Evolutionary conservation across 2,797 vertebrate species (phyloP).

Genomic region (Tarsius wallacei): DNA sequence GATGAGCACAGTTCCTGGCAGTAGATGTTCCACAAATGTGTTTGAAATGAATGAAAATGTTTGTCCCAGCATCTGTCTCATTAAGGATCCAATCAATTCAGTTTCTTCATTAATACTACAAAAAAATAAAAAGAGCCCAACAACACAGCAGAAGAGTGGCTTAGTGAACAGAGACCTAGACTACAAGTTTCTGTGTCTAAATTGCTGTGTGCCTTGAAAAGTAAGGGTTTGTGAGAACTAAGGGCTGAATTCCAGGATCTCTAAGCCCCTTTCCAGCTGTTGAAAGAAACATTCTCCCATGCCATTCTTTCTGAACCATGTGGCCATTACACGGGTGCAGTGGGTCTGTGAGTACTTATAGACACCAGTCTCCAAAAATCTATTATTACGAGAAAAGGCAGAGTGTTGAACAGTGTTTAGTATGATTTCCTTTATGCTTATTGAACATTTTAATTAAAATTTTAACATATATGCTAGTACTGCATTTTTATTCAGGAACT

Average conservation of each 20-base stretch:
- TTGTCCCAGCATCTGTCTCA: background rate
- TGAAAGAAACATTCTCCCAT: background rate
- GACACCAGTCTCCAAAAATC: background rate
- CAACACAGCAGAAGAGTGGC: background rate
- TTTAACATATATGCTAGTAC: background rate
- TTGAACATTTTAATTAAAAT: background rate
- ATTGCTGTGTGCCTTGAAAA: background rate
- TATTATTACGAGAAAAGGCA: slow-evolving; percentile 8
- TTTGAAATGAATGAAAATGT: slow-evolving; percentile 45
- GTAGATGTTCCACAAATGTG: background rate
- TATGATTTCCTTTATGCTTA: background rate
- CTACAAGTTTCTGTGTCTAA: slow-evolving; percentile 60
- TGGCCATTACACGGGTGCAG: background rate
- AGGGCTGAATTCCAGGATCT: slow-evolving; percentile 31
- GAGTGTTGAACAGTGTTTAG: background rate
- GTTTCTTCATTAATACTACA: background rate
- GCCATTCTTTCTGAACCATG: background rate
- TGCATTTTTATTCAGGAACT: background rate
- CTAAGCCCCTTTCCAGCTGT: slow-evolving; percentile 4
- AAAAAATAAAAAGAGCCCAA: background rate
- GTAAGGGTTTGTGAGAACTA: no score
- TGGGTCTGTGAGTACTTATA: background rate
- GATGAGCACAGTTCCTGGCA: background rate
- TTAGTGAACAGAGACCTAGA: background rate
- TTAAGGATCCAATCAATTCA: slow-evolving; percentile 24